These are phyloP conservation scores for Portunus trituberculatus DNA, from an alignment of 1,140 invertebrate species.

Conservation along the genomic window DNA sequence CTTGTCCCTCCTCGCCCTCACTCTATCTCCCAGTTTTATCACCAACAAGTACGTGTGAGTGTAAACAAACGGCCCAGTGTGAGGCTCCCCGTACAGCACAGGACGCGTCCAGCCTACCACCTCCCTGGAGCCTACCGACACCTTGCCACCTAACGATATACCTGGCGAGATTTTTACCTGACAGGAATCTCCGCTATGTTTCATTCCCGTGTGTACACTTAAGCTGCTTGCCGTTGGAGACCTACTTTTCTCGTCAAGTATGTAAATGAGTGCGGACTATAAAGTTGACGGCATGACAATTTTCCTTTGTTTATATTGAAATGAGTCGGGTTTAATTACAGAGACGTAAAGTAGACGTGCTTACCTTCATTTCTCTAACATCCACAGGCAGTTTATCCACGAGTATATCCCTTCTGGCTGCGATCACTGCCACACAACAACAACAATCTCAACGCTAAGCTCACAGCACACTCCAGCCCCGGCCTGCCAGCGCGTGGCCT, in stretches of 20 bases:
- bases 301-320: slow-evolving; percentile 1
- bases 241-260: background rate
- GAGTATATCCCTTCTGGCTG: slow-evolving; percentile 55
- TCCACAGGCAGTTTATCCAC: slow-evolving; percentile 47
- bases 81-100: no score
- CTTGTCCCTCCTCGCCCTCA: background rate
- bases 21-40: background rate
- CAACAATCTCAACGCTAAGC: slow-evolving; percentile 30
- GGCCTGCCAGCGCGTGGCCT: background rate
- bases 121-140: background rate
- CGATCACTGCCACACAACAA: slow-evolving; percentile 23
- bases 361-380: slow-evolving; percentile 52
- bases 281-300: background rate
- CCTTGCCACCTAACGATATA: background rate
- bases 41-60: background rate
- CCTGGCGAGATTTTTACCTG: background rate
- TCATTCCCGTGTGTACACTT: background rate
- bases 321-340: background rate
- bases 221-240: background rate
- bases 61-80: background rate
- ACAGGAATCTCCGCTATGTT: background rate
- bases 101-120: background rate
- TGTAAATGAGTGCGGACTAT: background rate
- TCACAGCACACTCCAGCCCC: slow-evolving; percentile 62
- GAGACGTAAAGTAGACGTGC: background rate